Evolutionary conservation across 1,140 invertebrate genomes (phyloP), one percentile per base, ranked within the genome.

Genomic region (Tetramorium parvispinum): DNA sequence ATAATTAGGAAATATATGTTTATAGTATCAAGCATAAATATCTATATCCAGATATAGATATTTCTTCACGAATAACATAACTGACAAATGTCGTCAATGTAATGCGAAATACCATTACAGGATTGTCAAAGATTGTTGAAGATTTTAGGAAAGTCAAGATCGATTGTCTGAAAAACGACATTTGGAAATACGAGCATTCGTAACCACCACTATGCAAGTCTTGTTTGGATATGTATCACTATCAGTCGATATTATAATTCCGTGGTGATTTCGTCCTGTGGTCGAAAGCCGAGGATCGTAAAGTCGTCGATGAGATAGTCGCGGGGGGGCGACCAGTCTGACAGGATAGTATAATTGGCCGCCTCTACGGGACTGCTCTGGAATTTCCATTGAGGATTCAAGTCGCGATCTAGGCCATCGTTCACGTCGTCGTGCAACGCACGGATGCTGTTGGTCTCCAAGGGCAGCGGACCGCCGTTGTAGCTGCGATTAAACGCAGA

Each of bases 191-290:
- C 24, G 13, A 61, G 16, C 40, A 49, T 43, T 37, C 55, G 11
- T 61, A 55, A 55, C 40, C n/a, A 59, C 55, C 24, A 3, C 27
- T 51, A 53, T 85, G 53, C 11, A 57, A 85, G 59, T 65, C 49
- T 85, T 43, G 43, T 63, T 73, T 76, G 43, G 71, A 78, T 73
- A 85, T 65, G 71, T 85, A 68, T 51, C 32, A 24, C 24, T 49
- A 27, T 77, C 66, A 59, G 66, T 70, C 77, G 21, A 40, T 24
- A 49, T 96, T 95, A 97, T 92, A 97, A 96, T 95, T 97, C 97
- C 78, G 97, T 97, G 70, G 97, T 97, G 87, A 97, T 97, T 95
- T 97, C 97, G 93, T 97, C 97, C 93, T 97, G 97, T 3, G 97
- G 97, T 87, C 97, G 95, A 91, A 97, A 97, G 24, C 97, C 97